Evolutionary conservation across 2,113 vertebrate species (phyloP).

Genomic region (Panthera tigris): DNA sequence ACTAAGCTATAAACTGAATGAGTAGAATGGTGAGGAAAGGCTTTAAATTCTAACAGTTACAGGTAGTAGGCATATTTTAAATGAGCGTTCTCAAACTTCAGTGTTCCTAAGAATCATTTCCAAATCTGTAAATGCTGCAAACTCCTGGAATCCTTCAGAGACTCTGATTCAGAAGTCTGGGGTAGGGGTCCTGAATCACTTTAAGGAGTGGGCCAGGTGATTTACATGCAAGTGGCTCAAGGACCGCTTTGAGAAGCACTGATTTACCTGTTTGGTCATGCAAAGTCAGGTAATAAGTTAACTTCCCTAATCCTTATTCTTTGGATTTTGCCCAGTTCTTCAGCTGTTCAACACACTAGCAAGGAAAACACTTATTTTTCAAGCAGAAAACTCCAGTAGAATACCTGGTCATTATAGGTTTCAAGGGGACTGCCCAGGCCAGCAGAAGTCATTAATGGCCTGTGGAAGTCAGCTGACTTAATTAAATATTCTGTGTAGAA

Average conservation of each 20-base stretch:
- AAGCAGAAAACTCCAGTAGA: constrained; percentile 50
- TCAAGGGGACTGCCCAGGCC: background rate
- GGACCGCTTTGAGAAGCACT: background rate
- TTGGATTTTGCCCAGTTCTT: constrained; percentile 5
- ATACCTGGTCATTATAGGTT: background rate
- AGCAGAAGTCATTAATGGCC: background rate
- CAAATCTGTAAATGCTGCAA: background rate
- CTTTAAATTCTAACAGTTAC: background rate
- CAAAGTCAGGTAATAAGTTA: constrained; percentile 40
- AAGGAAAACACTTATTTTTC: constrained; percentile 44
- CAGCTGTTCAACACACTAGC: constrained; percentile 14
- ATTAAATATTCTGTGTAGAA: constrained; percentile 23
- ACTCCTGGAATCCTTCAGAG: background rate
- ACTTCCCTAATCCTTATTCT: constrained; percentile 15
- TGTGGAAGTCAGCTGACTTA: constrained; percentile 3
- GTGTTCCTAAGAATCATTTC: constrained; percentile 3
- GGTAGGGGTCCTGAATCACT: background rate
- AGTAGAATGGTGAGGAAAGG: background rate
- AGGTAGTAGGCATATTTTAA: background rate
- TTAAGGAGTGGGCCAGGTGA: background rate
- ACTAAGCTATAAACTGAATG: background rate
- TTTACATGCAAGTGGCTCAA: background rate
- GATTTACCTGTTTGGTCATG: background rate
- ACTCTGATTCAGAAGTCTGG: background rate
- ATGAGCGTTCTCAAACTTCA: background rate